Evolutionary conservation across 92 coral and sea anemone genomes (phyloP).

Genomic region (Paramuricea clavata): DNA sequence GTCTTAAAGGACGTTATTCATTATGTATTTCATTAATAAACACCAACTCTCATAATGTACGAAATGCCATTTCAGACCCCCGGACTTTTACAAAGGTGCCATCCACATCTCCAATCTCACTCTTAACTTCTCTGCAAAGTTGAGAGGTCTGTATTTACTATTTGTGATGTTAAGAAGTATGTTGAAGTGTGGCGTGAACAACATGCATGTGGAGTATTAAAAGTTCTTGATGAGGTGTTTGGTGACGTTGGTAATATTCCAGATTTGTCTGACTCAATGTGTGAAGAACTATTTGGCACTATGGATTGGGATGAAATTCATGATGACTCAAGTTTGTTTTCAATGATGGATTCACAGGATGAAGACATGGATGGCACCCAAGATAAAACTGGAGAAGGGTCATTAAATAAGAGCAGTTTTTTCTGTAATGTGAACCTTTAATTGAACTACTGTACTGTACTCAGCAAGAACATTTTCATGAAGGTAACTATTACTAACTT

Average conservation of each 20-base stretch:
- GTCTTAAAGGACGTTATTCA: too few relatives aligned
- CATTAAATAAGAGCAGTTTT: neutral
- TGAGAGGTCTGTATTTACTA: too few relatives aligned
- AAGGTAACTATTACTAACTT: neutral
- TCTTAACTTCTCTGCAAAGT: too few relatives aligned
- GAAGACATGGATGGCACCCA: neutral
- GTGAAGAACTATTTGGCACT: neutral
- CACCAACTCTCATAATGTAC: too few relatives aligned
- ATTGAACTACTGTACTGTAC: neutral
- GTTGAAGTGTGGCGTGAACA: constrained; percentile 1
- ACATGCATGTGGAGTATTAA: neutral
- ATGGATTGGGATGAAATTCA: neutral
- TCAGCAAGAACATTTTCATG: neutral
- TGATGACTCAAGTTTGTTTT: neutral
- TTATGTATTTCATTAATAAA: too few relatives aligned
- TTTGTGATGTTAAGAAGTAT: neutral
- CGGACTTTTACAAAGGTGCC: too few relatives aligned
- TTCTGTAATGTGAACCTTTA: neutral
- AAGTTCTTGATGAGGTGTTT: neutral
- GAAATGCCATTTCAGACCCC: too few relatives aligned
- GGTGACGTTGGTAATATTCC: neutral
- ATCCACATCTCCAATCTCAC: too few relatives aligned
- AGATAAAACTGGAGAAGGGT: neutral
- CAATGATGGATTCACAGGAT: neutral
- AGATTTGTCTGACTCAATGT: neutral